Conservation (phyloP, 2,797 vertebrate genomes). For the Hippoglossus hippoglossus region DNA sequence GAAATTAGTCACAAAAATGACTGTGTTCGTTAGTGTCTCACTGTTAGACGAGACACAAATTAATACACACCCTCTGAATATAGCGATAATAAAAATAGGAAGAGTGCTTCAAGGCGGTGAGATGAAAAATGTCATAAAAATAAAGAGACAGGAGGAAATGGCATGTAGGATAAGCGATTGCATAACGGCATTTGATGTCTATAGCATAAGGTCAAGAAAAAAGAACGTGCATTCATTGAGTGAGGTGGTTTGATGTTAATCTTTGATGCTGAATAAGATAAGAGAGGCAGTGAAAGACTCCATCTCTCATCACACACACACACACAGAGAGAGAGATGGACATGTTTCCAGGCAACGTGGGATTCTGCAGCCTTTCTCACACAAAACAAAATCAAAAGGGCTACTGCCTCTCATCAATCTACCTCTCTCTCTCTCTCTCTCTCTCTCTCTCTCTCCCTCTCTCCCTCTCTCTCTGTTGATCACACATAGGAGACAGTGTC, state of each 20-base stretch:
- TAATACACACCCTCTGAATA: not conserved
- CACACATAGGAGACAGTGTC: constrained; percentile 81
- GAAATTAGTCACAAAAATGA: too few species aligned
- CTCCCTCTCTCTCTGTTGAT: constrained; percentile 56
- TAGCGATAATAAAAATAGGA: not conserved
- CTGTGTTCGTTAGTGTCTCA: too few species aligned
- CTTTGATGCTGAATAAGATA: constrained; percentile 71
- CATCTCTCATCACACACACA: constrained; percentile 49
- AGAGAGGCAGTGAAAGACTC: constrained; percentile 52
- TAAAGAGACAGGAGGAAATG: constrained; percentile 23
- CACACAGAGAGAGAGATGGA: constrained; percentile 40
- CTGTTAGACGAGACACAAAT: not conserved
- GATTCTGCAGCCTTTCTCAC: constrained; percentile 67
- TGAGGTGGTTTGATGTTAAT: constrained; percentile 70
- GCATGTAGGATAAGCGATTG: constrained; percentile 32
- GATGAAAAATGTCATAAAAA: not conserved
- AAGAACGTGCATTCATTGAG: constrained; percentile 30
- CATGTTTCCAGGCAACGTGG: constrained; percentile 82
- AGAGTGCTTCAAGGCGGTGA: not conserved
- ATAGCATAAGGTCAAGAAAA: constrained; percentile 45
- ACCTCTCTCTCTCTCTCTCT: constrained; percentile 37
- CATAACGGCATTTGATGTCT: constrained; percentile 45
- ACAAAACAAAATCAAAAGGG: constrained; percentile 74
- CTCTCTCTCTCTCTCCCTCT: constrained; percentile 41
- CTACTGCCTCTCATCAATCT: constrained; percentile 79